A percentile compares a stretch with the other conserved stretches of the same genome.
Conservation (phyloP, 1,140 invertebrate species). For the Dinothrombium tinctorium region DNA sequence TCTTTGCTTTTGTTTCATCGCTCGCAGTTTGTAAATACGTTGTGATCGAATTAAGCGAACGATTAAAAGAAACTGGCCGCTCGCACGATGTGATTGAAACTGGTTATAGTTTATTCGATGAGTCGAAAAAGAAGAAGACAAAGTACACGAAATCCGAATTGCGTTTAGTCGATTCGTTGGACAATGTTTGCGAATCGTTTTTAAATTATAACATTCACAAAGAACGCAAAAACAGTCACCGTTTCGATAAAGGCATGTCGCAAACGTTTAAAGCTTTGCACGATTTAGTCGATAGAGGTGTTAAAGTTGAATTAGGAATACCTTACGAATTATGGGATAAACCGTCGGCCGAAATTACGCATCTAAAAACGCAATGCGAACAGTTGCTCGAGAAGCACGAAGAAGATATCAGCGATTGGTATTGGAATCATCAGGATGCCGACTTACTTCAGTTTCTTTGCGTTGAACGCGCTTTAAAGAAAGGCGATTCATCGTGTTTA, state of each 20-base stretch:
- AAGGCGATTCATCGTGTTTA: constrained; percentile 18
- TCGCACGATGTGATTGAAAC: constrained; percentile 63
- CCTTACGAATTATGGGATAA: constrained; percentile 89
- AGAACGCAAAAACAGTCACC: constrained; percentile 63
- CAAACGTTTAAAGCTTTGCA: constrained; percentile 87
- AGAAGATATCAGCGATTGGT: constrained; percentile 30
- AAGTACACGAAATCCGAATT: constrained; percentile 35
- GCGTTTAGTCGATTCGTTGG: constrained; percentile 62
- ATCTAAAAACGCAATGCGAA: constrained; percentile 59
- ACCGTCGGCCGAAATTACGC: constrained; percentile 83
- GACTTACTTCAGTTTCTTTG: constrained; percentile 22
- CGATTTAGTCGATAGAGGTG: constrained; percentile 79
- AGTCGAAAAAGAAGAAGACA: constrained; percentile 53
- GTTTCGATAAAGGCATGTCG: constrained; percentile 88
- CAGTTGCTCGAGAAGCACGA: constrained; percentile 27
- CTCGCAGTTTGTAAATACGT: constrained; percentile 80
- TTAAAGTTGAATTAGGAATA: constrained; percentile 89
- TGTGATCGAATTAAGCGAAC: constrained; percentile 48
- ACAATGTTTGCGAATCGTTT: constrained; percentile 66
- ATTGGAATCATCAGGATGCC: constrained; percentile 24
- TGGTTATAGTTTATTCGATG: constrained; percentile 61
- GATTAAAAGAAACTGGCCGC: constrained; percentile 66
- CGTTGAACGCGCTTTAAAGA: constrained; percentile 19
- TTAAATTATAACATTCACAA: constrained; percentile 85
- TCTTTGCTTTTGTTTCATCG: too few relatives aligned